Percentiles rank a stretch among this genome's conserved stretches.
Conservation (phyloP, 1,140 invertebrate genomes). For the Homalodisca vitripennis region DNA sequence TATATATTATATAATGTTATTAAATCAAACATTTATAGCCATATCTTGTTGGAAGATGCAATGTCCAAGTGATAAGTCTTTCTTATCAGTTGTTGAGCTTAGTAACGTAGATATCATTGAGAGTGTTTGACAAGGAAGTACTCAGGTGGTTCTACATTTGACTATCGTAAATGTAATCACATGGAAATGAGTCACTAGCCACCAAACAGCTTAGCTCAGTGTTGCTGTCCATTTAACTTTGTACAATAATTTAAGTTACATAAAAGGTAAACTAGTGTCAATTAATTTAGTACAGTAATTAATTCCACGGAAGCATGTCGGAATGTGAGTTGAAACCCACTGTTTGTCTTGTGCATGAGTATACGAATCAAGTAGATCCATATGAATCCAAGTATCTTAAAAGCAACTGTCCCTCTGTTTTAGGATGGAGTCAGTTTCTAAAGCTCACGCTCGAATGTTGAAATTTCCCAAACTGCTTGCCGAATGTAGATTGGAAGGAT, state of each 20-base stretch:
- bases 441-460: conserved; percentile 66
- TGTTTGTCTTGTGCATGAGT: not conserved
- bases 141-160: too few relatives aligned
- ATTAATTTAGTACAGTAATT: conserved; percentile 14
- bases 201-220: too few relatives aligned
- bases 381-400: not conserved
- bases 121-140: too few relatives aligned
- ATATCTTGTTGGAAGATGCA: too few relatives aligned
- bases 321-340: not conserved
- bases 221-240: too few relatives aligned
- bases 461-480: conserved; percentile 70
- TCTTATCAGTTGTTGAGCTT: too few relatives aligned
- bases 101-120: too few relatives aligned
- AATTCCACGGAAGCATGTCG: not conserved
- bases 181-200: too few relatives aligned
- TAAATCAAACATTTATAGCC: too few relatives aligned
- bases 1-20: too few relatives aligned
- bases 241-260: not conserved
- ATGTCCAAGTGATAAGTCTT: too few relatives aligned
- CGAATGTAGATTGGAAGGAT: conserved; percentile 65
- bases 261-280: conserved; percentile 21
- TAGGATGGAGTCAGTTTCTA: conserved; percentile 74
- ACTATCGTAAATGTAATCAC: too few relatives aligned
- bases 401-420: not conserved
- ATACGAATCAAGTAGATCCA: not conserved